Percentiles rank a stretch among this genome's conserved stretches.
These are phyloP conservation scores for Suillia variegata DNA, from an alignment of 2,888 invertebrate species.

Conservation along the genomic window DNA sequence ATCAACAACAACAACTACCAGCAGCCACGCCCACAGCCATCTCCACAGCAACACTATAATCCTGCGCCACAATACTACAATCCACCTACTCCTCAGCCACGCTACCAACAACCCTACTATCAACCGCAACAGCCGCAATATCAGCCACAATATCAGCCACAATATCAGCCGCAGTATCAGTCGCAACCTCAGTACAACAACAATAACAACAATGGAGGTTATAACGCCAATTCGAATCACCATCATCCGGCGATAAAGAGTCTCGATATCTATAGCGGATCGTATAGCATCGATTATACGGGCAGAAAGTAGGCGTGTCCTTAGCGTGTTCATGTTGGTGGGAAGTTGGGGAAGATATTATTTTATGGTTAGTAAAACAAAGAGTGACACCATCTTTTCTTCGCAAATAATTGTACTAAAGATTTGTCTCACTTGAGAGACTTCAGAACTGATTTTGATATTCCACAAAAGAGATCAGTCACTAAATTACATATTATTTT, in stretches of 20 bases:
- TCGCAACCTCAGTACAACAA: slow-evolving; percentile 55
- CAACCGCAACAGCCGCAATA: slow-evolving; percentile 53
- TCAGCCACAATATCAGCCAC: slow-evolving; percentile 38
- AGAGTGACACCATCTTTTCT: background rate
- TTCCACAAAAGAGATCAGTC: background rate
- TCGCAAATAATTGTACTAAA: slow-evolving; percentile 18
- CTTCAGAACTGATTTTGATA: slow-evolving; percentile 9
- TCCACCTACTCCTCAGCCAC: slow-evolving; percentile 46
- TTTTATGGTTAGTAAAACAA: too few relatives aligned
- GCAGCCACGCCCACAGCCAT: slow-evolving; percentile 32
- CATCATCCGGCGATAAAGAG: slow-evolving; percentile 76
- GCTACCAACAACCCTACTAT: slow-evolving; percentile 49
- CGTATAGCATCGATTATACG: slow-evolving; percentile 78
- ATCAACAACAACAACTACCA: slow-evolving; percentile 19
- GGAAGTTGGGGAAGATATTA: background rate
- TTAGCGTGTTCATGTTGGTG: slow-evolving; percentile 1
- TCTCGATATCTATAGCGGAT: slow-evolving; percentile 75
- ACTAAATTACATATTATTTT: background rate
- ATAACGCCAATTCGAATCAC: slow-evolving; percentile 65
- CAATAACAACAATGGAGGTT: too few relatives aligned
- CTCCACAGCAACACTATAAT: slow-evolving; percentile 37
- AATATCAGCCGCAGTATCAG: slow-evolving; percentile 54
- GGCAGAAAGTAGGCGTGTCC: slow-evolving; percentile 61
- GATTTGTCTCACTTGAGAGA: slow-evolving; percentile 10
- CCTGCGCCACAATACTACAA: slow-evolving; percentile 45